phyloP scores from a whole-genome alignment of 2,888 invertebrate species.

The Megaustenia siamemsis region DNA sequence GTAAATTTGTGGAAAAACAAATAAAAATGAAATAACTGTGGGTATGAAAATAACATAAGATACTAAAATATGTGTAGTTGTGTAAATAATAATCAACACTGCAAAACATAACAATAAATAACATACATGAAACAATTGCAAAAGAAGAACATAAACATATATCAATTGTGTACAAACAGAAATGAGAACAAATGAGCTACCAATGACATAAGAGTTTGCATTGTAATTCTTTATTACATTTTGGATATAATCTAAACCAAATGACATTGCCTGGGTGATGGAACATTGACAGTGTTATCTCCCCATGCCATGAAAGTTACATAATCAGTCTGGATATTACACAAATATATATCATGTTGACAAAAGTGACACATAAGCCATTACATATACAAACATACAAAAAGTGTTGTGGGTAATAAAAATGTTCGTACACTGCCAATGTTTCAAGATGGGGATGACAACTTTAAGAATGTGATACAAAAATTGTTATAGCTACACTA shows the following conservation, averaged over 20 bases:
- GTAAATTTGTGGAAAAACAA: neutral
- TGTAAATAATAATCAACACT: neutral
- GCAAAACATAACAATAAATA: neutral
- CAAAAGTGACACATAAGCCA: neutral
- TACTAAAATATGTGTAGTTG: neutral
- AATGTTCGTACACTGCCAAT: too few relatives aligned
- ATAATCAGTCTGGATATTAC: neutral
- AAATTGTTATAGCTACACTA: neutral
- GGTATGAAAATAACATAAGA: neutral
- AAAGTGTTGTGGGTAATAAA: neutral
- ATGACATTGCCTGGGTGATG: neutral
- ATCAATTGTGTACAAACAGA: neutral
- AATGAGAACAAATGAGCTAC: neutral
- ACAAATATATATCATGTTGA: neutral
- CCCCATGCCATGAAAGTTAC: neutral
- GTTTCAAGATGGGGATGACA: neutral
- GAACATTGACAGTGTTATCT: too few relatives aligned
- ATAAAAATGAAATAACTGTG: neutral
- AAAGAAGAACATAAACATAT: neutral
- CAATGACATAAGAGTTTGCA: slow-evolving; percentile 15
- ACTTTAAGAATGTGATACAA: neutral
- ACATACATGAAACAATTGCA: neutral
- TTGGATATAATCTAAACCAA: neutral
- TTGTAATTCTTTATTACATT: slow-evolving; percentile 19
- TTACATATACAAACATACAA: neutral